These are phyloP conservation scores for Buceros bicornis DNA, from an alignment of 2,797 vertebrate species.

Conservation along the genomic window DNA sequence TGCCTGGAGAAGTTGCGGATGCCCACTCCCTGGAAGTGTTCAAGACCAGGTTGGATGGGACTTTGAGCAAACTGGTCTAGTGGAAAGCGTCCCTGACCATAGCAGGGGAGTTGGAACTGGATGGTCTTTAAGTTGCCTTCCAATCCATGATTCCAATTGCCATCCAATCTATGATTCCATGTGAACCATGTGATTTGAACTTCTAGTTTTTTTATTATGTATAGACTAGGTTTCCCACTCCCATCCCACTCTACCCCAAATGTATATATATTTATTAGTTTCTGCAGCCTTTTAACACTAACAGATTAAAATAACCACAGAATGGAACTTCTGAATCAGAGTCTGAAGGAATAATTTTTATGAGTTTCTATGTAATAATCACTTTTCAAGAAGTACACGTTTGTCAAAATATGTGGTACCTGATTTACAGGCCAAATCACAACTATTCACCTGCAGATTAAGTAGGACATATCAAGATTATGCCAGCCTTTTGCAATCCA, in stretches of 20 bases:
- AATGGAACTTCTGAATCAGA: not conserved
- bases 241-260: too few relatives aligned
- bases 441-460: constrained; percentile 3
- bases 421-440: not conserved
- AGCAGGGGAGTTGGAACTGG: too few relatives aligned
- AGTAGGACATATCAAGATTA: not conserved
- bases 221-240: not conserved
- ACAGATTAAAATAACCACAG: not conserved
- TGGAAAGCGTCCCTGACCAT: not conserved
- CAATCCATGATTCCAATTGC: too few relatives aligned
- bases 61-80: not conserved
- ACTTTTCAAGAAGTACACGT: not conserved
- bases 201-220: not conserved
- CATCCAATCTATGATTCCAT: too few relatives aligned
- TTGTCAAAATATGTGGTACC: not conserved
- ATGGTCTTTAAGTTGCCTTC: too few relatives aligned
- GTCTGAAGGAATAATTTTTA: not conserved
- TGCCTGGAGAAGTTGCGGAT: too few relatives aligned
- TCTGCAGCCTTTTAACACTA: not conserved
- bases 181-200: not conserved
- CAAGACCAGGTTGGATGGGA: too few relatives aligned
- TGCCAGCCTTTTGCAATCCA: not conserved
- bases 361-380: not conserved
- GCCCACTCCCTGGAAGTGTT: too few relatives aligned
- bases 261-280: not conserved